phyloP scores from a whole-genome alignment of 2,797 vertebrate species.

The Rhynchonycteris naso region DNA sequence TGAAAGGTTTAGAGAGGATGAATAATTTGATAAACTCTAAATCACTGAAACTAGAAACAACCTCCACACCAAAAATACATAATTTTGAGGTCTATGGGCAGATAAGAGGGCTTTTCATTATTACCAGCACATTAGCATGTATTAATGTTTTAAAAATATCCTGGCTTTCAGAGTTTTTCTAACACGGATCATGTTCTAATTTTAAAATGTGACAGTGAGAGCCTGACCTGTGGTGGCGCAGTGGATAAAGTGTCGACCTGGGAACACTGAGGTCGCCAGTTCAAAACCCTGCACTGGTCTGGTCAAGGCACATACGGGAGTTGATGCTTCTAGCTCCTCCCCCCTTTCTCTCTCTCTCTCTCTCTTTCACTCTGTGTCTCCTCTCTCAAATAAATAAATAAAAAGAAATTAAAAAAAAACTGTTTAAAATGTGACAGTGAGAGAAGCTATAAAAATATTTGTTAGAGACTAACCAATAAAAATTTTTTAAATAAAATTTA shows the following conservation, averaged over 20 bases:
- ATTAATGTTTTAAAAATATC: neutral
- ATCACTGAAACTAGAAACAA: neutral
- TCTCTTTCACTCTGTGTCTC: no score
- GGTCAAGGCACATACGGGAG: no score
- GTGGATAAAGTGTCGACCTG: no score
- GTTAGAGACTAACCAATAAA: slow-evolving; percentile 36
- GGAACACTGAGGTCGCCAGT: no score
- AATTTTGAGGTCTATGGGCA: neutral
- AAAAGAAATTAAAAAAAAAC: no score
- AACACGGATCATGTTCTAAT: neutral
- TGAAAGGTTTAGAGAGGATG: neutral
- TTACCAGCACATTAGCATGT: neutral
- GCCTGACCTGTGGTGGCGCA: no score
- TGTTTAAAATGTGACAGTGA: slow-evolving; percentile 1
- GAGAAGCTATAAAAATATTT: neutral
- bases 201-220: slow-evolving; percentile 3
- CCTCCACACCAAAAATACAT: neutral
- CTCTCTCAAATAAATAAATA: no score
- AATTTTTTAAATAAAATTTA: neutral
- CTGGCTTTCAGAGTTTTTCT: neutral
- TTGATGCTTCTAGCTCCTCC: no score
- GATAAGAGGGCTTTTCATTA: neutral
- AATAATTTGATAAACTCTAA: slow-evolving; percentile 43
- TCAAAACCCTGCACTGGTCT: no score
- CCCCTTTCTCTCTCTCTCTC: no score